phyloP scores from a whole-genome alignment of 2,797 vertebrate species.

The Oreortyx pictus region DNA sequence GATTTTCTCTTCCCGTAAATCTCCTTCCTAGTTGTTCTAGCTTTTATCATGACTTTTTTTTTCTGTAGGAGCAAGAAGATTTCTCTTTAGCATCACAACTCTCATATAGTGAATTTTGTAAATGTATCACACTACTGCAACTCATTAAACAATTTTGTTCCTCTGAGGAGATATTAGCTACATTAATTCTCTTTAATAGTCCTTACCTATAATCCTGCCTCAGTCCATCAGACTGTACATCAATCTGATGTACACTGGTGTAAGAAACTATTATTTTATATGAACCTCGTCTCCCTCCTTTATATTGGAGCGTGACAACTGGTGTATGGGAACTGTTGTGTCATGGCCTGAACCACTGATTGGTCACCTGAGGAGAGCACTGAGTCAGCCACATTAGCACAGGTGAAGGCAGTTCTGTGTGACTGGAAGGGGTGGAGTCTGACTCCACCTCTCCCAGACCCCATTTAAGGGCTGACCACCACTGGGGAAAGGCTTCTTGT shows the following conservation, averaged over 20 bases:
- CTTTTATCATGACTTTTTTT: background rate
- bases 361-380: no score
- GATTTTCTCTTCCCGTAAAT: background rate
- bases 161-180: background rate
- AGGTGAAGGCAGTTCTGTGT: no score
- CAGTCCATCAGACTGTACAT: background rate
- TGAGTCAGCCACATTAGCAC: no score
- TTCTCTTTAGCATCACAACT: background rate
- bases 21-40: background rate
- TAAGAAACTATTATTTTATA: no score
- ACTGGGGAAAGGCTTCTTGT: no score
- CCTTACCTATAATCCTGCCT: background rate
- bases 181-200: background rate
- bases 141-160: background rate
- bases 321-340: no score
- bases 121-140: background rate
- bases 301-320: background rate
- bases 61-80: background rate
- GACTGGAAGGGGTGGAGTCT: no score
- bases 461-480: no score
- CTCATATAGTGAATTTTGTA: background rate
- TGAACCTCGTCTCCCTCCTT: no score
- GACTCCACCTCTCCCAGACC: no score
- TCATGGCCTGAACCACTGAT: no score
- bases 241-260: background rate